Evolutionary conservation across 2,113 vertebrate species (phyloP), one percentile per base, ranked within the genome.

Genomic region (Scartelaos histophorus): DNA sequence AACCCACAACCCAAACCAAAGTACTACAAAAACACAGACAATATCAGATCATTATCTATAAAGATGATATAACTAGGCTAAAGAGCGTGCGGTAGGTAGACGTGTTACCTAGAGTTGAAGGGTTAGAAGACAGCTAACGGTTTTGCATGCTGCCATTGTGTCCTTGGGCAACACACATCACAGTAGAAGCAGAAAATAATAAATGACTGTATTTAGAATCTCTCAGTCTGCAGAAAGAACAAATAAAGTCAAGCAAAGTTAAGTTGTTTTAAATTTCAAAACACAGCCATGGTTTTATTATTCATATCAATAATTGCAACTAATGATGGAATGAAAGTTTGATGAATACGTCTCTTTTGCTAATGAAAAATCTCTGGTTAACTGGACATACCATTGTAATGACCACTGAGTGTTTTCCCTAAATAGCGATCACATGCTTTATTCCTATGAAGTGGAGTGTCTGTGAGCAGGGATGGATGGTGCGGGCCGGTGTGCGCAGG

Each of bases 401-500:
- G 35, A 61, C 21, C 56, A 15, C 1, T 25, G 22, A 12, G 43
- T 16, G 45, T 53, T 5, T 66, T 71, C 7, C 45, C 67, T 53
- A 5, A n/a, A 25, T 17, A 57, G 57, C 57, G 34, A 69, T 43
- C 15, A 29, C 13, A 24, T 15, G n/a, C 75, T 65, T 62, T 73
- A 61, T 71, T 77, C 51, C 69, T 64, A 29, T 11, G 22, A 72
- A 78, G 60, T 61, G 64, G 65, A 73, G 73, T 67, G 13, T 4
- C 76, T 80, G 61, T 62, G 57, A 56, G 22, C 69, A 69, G 60
- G 58, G 70, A 85, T 83, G 60, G 64, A 57, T 66, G 70, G 76
- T 75, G 83, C 80, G 71, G 75, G 69, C 65, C 11, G 57, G 82
- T 67, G n/a, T 57, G 51, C 16, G 35, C 64, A 13, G 84, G 85